A percentile compares a stretch with the other conserved stretches of the same genome.
These are phyloP conservation scores for Parotia lawesii DNA, from an alignment of 2,113 vertebrate species.

Conservation along the genomic window DNA sequence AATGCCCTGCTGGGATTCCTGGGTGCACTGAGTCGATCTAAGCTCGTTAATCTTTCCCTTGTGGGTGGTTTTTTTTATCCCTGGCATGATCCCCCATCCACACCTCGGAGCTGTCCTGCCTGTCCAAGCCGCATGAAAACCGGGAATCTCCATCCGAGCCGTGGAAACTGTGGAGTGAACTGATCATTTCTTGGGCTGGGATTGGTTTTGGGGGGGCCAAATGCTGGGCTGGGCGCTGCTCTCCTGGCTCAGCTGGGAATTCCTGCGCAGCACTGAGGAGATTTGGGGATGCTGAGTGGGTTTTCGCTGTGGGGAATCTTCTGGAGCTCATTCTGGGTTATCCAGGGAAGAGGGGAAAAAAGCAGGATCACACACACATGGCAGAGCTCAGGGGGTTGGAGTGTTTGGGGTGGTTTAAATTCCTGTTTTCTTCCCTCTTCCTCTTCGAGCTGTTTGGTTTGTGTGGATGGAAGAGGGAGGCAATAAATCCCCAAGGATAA, in stretches of 20 bases:
- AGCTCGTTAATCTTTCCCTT: neutral
- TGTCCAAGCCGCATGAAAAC: neutral
- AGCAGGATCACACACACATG: neutral
- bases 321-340: neutral
- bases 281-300: neutral
- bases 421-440: neutral
- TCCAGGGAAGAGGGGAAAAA: neutral
- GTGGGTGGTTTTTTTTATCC: neutral
- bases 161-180: conserved; percentile 9
- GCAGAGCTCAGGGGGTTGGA: neutral
- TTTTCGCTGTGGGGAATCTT: neutral
- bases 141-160: fast-evolving
- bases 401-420: neutral
- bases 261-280: neutral
- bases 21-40: neutral
- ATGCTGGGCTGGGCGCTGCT: neutral
- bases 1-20: neutral
- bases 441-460: neutral
- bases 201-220: neutral
- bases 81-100: neutral
- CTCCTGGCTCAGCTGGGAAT: neutral
- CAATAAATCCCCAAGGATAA: neutral
- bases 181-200: neutral
- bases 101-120: neutral
- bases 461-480: neutral